Conservation (phyloP, 2,797 vertebrate species). For the Takifugu rubripes region DNA sequence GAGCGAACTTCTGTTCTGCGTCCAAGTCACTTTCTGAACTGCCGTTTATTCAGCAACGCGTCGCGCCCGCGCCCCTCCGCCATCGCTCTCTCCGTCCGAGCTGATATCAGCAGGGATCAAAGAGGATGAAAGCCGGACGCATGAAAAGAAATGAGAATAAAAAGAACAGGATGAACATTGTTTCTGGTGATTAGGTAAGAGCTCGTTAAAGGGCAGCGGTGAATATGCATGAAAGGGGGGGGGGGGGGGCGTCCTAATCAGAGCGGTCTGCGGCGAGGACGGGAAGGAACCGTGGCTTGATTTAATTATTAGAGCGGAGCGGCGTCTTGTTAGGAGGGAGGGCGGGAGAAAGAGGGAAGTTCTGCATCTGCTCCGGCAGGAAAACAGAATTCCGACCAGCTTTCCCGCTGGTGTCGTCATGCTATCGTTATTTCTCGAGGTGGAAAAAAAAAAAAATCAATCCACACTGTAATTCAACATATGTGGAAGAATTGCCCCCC, state of each 20-base stretch:
- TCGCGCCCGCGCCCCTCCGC: conserved; percentile 82
- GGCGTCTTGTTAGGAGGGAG: conserved; percentile 86
- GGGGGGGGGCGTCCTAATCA: conserved; percentile 87
- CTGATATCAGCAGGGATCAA: conserved; percentile 78
- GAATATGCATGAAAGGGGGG: conserved; percentile 94
- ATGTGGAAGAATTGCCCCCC: conserved; percentile 31
- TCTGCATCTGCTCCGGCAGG: conserved; percentile 81
- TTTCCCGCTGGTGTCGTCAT: neutral
- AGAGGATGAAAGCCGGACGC: conserved; percentile 62
- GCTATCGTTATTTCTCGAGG: neutral
- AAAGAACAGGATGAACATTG: conserved; percentile 97
- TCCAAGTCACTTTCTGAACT: conserved; percentile 86
- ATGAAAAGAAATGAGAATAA: conserved; percentile 60
- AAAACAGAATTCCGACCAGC: conserved; percentile 75
- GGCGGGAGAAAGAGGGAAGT: conserved; percentile 41
- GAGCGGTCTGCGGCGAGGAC: conserved; percentile 83
- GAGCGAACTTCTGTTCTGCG: conserved; percentile 67
- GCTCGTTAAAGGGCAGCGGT: conserved; percentile 97
- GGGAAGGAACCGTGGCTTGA: conserved; percentile 66
- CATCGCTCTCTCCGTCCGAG: conserved; percentile 82
- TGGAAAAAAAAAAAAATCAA: neutral
- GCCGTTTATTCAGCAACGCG: conserved; percentile 88
- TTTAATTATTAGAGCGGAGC: conserved; percentile 97
- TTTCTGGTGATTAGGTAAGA: conserved; percentile 97
- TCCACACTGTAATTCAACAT: neutral